Conservation (phyloP, 2,888 invertebrate genomes). For the Mythimna loreyi region DNA sequence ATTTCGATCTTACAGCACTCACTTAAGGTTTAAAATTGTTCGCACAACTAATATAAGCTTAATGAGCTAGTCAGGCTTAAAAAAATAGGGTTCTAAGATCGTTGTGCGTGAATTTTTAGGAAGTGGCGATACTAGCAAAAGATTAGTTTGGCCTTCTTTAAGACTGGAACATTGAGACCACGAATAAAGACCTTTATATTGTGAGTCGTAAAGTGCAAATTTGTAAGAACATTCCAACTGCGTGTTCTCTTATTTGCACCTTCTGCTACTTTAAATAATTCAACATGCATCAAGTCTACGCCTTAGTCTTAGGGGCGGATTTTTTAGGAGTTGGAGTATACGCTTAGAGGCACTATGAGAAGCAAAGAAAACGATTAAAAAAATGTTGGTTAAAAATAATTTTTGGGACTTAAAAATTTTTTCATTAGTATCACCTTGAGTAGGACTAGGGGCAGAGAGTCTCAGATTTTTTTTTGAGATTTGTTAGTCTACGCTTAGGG, state of each 20-base stretch:
- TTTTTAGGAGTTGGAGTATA: too few relatives aligned
- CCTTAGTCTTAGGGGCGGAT: too few relatives aligned
- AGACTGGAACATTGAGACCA: not conserved
- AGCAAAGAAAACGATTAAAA: too few relatives aligned
- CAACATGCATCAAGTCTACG: not conserved
- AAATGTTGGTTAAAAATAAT: too few relatives aligned
- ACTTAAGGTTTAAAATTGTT: slow-evolving; percentile 52
- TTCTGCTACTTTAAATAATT: not conserved
- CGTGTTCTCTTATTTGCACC: not conserved
- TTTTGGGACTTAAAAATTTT: too few relatives aligned
- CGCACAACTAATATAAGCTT: slow-evolving; percentile 46
- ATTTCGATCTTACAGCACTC: slow-evolving; percentile 40
- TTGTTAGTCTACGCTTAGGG: too few relatives aligned
- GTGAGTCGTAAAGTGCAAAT: not conserved
- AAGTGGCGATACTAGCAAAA: slow-evolving; percentile 5
- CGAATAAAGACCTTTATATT: not conserved
- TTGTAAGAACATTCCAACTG: not conserved
- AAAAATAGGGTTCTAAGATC: slow-evolving; percentile 44
- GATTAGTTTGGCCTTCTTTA: not conserved
- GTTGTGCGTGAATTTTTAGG: slow-evolving; percentile 53
- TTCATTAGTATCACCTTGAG: too few relatives aligned
- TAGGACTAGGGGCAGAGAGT: too few relatives aligned
- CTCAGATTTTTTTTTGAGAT: too few relatives aligned
- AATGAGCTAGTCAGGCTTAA: slow-evolving; percentile 41
- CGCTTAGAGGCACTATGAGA: too few relatives aligned